phyloP scores from a whole-genome alignment of 2,888 invertebrate genomes.

The Xanthia togata region DNA sequence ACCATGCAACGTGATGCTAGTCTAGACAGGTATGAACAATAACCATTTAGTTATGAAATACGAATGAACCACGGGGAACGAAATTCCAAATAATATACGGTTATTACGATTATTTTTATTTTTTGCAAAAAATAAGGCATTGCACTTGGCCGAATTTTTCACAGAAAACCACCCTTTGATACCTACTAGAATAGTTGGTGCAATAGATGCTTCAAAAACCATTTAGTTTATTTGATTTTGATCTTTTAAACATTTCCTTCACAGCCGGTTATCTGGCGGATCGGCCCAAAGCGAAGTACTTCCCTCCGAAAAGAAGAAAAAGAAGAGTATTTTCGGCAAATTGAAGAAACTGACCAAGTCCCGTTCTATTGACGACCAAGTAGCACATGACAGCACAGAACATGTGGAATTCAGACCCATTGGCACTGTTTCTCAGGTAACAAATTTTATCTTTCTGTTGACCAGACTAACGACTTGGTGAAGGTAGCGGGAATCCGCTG shows the following conservation, averaged over 20 bases:
- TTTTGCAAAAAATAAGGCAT: not conserved
- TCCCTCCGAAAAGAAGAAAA: slow-evolving; percentile 94
- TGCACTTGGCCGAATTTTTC: not conserved
- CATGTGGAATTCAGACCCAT: slow-evolving; percentile 87
- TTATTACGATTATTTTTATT: not conserved
- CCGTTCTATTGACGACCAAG: slow-evolving; percentile 94
- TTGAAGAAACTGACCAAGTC: slow-evolving; percentile 96
- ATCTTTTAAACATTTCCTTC: slow-evolving; percentile 36
- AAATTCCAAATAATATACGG: not conserved
- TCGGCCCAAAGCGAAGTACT: slow-evolving; percentile 96
- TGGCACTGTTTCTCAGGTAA: slow-evolving; percentile 89
- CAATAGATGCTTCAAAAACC: not conserved
- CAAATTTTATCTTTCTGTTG: not conserved
- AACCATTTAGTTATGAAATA: not conserved
- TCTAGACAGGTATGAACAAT: slow-evolving; percentile 92
- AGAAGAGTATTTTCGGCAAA: slow-evolving; percentile 95
- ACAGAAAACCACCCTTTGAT: not conserved
- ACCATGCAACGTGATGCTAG: slow-evolving; percentile 93
- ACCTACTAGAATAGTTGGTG: not conserved
- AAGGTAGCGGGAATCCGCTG: not conserved
- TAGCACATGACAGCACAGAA: slow-evolving; percentile 77
- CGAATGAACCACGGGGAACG: not conserved
- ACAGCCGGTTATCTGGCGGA: slow-evolving; percentile 94
- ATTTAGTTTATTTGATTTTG: not conserved
- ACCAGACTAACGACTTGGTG: not conserved